Percentiles rank a stretch among this genome's conserved stretches.
These are phyloP conservation scores for Rattus rattus DNA, from an alignment of 2,113 vertebrate species.

Conservation along the genomic window DNA sequence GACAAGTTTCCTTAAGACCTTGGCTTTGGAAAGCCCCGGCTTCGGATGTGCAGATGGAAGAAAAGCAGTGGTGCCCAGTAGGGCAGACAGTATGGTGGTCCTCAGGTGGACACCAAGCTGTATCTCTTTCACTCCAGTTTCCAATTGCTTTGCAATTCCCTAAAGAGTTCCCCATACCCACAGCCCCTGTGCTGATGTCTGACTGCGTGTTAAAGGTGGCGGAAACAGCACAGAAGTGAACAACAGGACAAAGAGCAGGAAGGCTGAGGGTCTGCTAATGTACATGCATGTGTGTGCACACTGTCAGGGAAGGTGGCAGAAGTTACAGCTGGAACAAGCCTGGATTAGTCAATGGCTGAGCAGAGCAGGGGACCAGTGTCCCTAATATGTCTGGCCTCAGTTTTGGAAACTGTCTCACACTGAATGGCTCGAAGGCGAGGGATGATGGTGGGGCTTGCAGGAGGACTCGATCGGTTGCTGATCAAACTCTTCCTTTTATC, in stretches of 20 bases:
- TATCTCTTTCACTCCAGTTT: not conserved
- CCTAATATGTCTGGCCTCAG: slow-evolving; percentile 64
- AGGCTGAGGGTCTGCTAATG: not conserved
- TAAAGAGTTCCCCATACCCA: not conserved
- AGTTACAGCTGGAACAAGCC: slow-evolving; percentile 64
- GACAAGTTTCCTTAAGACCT: not conserved
- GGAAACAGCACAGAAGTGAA: not conserved
- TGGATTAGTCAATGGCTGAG: slow-evolving; percentile 48
- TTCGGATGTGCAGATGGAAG: not conserved
- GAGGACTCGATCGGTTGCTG: slow-evolving; percentile 94
- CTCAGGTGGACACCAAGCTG: not conserved
- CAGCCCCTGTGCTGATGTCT: not conserved
- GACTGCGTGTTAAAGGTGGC: not conserved
- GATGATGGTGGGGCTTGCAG: slow-evolving; percentile 94
- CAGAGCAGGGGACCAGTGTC: slow-evolving; percentile 54
- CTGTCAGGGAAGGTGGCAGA: slow-evolving; percentile 37
- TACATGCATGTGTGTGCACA: slow-evolving; percentile 30
- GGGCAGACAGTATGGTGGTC: not conserved
- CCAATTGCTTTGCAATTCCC: not conserved
- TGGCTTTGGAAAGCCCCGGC: not conserved
- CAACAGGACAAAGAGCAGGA: not conserved
- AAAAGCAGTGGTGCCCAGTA: not conserved
- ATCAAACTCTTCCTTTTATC: slow-evolving; percentile 95
- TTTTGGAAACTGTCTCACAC: slow-evolving; percentile 88
- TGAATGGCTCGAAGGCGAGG: slow-evolving; percentile 97